phyloP scores from a whole-genome alignment of 2,888 invertebrate species.

The Xanthorhoe spadicearia region DNA sequence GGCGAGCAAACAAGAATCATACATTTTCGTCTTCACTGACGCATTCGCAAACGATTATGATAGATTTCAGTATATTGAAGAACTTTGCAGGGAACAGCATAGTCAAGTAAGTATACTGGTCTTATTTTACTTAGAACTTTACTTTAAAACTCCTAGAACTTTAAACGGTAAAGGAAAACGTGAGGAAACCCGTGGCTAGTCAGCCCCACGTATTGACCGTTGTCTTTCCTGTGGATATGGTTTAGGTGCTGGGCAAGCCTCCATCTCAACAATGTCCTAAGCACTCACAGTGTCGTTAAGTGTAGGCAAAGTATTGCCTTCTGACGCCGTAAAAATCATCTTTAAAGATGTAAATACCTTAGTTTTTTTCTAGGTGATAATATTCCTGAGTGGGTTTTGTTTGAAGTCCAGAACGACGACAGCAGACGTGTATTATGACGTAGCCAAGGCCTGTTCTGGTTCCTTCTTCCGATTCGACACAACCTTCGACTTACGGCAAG shows the following conservation, averaged over 20 bases:
- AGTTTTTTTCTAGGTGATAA: conserved; percentile 46
- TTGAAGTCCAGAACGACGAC: conserved; percentile 14
- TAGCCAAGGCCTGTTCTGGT: conserved; percentile 66
- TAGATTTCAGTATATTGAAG: conserved; percentile 44
- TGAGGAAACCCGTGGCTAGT: no score
- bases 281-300: no score
- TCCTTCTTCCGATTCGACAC: conserved; percentile 56
- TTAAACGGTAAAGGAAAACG: no score
- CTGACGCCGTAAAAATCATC: no score
- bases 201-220: no score
- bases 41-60: conserved; percentile 58
- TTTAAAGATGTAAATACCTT: no score
- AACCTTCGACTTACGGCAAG: conserved; percentile 54
- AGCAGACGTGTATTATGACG: conserved; percentile 60
- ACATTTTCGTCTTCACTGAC: conserved; percentile 56
- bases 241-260: no score
- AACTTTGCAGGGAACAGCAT: conserved; percentile 49
- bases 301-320: no score
- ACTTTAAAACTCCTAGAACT: no score
- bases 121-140: no score
- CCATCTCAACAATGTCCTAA: no score
- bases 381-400: conserved; percentile 64
- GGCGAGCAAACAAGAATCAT: conserved; percentile 49
- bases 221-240: no score
- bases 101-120: conserved; percentile 54